Evolutionary conservation across 2,113 vertebrate genomes (phyloP).

Genomic region (Chrysemys picta): DNA sequence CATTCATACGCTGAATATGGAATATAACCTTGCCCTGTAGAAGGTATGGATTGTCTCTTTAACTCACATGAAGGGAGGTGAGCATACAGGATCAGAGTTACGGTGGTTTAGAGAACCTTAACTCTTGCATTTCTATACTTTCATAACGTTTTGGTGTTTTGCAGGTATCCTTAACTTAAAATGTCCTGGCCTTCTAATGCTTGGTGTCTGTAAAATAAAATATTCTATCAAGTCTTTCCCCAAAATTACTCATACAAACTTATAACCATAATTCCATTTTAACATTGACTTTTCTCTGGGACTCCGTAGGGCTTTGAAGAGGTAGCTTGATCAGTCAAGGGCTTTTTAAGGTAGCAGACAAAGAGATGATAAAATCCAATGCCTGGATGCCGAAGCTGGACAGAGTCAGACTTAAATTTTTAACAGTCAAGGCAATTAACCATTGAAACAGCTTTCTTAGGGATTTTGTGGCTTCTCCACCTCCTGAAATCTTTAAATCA

Average conservation of each 20-base stretch:
- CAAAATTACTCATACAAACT: neutral
- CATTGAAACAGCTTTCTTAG: neutral
- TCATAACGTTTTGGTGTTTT: neutral
- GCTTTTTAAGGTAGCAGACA: neutral
- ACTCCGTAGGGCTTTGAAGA: neutral
- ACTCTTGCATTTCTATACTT: neutral
- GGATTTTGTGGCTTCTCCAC: neutral
- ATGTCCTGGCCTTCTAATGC: neutral
- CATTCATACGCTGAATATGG: neutral
- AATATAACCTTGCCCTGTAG: accelerated
- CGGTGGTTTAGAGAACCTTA: neutral
- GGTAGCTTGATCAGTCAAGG: neutral
- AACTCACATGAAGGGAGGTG: accelerated
- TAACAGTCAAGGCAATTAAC: neutral
- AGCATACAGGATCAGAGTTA: neutral
- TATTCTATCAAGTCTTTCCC: neutral
- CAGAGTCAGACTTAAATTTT: neutral
- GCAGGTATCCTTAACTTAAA: neutral
- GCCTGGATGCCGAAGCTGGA: neutral
- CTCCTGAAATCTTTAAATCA: neutral
- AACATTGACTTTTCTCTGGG: neutral
- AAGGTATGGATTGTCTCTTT: neutral
- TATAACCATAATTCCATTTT: neutral
- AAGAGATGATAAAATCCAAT: neutral
- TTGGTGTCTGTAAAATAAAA: neutral